Percentiles rank a stretch among this genome's conserved stretches.
Evolutionary conservation across 2,888 invertebrate species (phyloP).

Genomic region (Andrena dorsata): DNA sequence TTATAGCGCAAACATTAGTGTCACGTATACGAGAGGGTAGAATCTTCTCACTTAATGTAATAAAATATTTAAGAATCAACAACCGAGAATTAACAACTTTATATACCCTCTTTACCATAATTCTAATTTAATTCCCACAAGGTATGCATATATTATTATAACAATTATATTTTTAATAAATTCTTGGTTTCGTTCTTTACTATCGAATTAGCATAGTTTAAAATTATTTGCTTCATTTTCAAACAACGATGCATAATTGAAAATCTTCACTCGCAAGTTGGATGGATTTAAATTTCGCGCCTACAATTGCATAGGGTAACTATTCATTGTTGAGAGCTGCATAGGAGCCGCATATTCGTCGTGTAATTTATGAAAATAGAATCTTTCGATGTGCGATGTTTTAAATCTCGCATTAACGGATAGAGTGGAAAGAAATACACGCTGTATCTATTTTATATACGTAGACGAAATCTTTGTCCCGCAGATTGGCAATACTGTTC

Average conservation of each 20-base stretch:
- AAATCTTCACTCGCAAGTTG: background rate
- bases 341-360: background rate
- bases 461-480: constrained; percentile 14
- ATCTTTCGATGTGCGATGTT: background rate
- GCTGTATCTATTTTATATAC: background rate
- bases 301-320: background rate
- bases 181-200: background rate
- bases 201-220: background rate
- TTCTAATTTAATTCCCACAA: constrained; percentile 11
- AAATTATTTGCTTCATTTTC: background rate
- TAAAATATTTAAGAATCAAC: constrained; percentile 48
- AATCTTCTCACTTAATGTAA: constrained; percentile 46
- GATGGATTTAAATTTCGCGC: constrained; percentile 10
- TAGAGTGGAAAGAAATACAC: background rate
- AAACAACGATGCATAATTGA: background rate
- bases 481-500: constrained; percentile 68
- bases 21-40: constrained; percentile 24
- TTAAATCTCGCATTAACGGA: background rate
- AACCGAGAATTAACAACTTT: constrained; percentile 17
- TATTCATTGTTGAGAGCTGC: background rate
- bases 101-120: constrained; percentile 10
- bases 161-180: background rate
- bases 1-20: constrained; percentile 39
- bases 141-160: constrained; percentile 3
- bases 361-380: background rate